phyloP scores from a whole-genome alignment of 2,113 vertebrate species.

The Mirounga angustirostris region DNA sequence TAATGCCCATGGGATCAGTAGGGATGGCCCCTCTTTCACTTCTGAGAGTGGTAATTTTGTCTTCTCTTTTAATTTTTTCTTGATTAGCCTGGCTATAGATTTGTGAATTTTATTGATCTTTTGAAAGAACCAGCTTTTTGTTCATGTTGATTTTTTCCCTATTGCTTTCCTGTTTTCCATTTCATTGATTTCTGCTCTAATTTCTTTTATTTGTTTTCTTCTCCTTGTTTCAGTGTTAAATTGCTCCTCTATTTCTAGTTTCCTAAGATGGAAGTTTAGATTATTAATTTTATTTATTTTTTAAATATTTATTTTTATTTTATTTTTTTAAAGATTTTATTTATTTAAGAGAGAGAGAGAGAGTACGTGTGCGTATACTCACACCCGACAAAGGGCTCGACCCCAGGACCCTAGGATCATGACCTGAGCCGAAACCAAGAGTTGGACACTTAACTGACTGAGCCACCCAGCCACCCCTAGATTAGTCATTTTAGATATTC shows the following conservation, averaged over 20 bases:
- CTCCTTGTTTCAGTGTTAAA: neutral
- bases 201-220: neutral
- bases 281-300: neutral
- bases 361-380: neutral
- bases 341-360: neutral
- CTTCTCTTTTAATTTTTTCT: neutral
- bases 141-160: neutral
- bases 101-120: neutral
- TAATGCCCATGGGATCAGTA: accelerated
- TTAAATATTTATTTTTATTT: neutral
- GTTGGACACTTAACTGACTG: neutral
- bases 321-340: neutral
- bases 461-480: neutral
- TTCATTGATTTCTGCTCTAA: neutral
- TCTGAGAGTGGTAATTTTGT: accelerated
- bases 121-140: neutral
- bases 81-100: too few relatives aligned
- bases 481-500: neutral
- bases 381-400: accelerated
- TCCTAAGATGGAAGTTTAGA: neutral
- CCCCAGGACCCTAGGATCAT: neutral
- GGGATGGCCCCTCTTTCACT: neutral
- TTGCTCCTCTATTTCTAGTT: neutral
- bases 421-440: neutral
- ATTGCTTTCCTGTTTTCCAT: neutral